A percentile compares a stretch with the other conserved stretches of the same genome.
phyloP scores from a whole-genome alignment of 1,140 invertebrate species.

The Drosophila jambulina region DNA sequence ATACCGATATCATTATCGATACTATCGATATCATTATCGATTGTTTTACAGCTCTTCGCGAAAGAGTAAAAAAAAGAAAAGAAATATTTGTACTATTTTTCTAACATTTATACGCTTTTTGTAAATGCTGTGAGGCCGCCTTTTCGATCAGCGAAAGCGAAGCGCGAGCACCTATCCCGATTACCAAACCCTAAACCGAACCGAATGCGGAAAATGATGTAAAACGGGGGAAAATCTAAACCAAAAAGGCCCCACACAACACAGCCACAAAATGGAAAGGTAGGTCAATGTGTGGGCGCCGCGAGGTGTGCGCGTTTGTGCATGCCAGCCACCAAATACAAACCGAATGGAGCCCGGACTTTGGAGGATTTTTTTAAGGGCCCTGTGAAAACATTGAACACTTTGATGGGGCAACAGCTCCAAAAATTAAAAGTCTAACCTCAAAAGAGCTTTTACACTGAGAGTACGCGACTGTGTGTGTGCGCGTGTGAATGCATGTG shows the following conservation, averaged over 20 bases:
- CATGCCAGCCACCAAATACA: constrained; percentile 9
- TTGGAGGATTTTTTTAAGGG: constrained; percentile 25
- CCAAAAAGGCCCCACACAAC: constrained; percentile 60
- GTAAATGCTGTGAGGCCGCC: constrained; percentile 73
- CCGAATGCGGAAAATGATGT: constrained; percentile 63
- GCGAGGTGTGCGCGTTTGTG: constrained; percentile 26
- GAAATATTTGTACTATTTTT: constrained; percentile 79
- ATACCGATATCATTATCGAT: not conserved
- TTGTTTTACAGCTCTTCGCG: constrained; percentile 33
- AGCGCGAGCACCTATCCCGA: constrained; percentile 29
- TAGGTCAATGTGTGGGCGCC: constrained; percentile 79
- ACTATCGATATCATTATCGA: not conserved
- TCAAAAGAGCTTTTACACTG: constrained; percentile 79
- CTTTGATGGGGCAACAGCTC: constrained; percentile 44
- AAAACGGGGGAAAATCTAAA: constrained; percentile 66
- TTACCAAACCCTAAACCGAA: constrained; percentile 48
- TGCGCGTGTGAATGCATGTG: constrained; percentile 35
- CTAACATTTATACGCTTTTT: constrained; percentile 67
- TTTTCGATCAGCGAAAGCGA: constrained; percentile 36
- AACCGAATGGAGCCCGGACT: not conserved
- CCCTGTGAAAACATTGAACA: constrained; percentile 72
- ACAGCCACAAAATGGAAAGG: constrained; percentile 80
- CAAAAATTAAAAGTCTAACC: constrained; percentile 66
- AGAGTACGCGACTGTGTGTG: constrained; percentile 41
- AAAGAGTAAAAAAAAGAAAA: constrained; percentile 70